Evolutionary conservation across 2,113 vertebrate species (phyloP).

Genomic region (Podarcis raffonei): DNA sequence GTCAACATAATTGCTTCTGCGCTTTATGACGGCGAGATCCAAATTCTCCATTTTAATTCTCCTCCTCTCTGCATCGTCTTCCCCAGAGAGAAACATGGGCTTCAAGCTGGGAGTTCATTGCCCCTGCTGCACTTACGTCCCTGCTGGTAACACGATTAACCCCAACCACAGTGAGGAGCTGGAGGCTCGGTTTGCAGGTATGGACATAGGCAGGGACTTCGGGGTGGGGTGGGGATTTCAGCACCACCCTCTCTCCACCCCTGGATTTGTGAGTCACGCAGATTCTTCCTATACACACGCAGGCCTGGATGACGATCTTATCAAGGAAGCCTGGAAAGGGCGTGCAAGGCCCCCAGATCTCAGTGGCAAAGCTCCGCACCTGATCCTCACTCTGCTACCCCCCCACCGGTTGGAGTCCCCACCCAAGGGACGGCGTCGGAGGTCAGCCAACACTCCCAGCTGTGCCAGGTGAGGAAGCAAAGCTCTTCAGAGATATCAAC

Average conservation of each 20-base stretch:
- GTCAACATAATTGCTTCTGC: not conserved
- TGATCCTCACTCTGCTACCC: slow-evolving; percentile 85
- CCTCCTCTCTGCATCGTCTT: not conserved
- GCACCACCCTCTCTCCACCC: no score
- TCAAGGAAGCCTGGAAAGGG: slow-evolving; percentile 6
- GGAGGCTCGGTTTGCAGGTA: slow-evolving; percentile 83
- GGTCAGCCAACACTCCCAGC: slow-evolving; percentile 83
- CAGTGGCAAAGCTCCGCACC: slow-evolving; percentile 75
- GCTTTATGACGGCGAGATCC: not conserved
- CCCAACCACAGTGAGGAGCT: slow-evolving; percentile 79
- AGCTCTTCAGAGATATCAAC: not conserved
- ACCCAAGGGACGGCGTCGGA: slow-evolving; percentile 76
- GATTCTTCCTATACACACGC: no score
- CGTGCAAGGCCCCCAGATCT: not conserved
- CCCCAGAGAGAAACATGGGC: slow-evolving; percentile 75
- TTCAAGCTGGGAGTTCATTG: slow-evolving; percentile 84
- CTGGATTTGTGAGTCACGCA: not conserved
- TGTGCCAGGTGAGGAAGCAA: slow-evolving; percentile 78
- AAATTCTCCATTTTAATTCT: not conserved
- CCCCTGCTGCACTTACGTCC: slow-evolving; percentile 81
- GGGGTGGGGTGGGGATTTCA: not conserved
- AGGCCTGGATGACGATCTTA: slow-evolving; percentile 18
- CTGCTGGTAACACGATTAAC: slow-evolving; percentile 78
- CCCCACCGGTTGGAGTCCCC: slow-evolving; percentile 79
- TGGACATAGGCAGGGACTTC: rapidly evolving